Base-by-base conservation (phyloP, 2,113 vertebrate species). In the Sakesphorus luctuosus region DNA sequence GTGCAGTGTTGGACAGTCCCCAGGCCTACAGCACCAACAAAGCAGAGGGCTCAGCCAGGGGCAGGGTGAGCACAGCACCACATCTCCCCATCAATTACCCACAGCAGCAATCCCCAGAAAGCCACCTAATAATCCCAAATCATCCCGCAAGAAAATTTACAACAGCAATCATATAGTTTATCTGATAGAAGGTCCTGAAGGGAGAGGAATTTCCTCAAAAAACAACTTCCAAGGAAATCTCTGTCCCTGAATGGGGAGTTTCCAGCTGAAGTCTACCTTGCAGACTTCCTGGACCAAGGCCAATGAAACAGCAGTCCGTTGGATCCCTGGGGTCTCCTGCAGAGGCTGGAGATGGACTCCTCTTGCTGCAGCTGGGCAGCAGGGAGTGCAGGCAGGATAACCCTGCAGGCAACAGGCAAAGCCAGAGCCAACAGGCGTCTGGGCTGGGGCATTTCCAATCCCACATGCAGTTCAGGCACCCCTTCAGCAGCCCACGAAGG, bases 291-390 rank as follows among this genome's bases (percentile, higher is more conserved):
- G n/a, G 33, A 59, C 21, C 19, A 56, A 61, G 53, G 46, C 59
- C 43, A 68, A 80, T 49, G 50, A 50, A 76, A 31, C 35, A 14
- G 6, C 0, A 0, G 29, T 5, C 29, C 0, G 0, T n/a, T 63
- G 43, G n/a, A 38, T 46, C 19, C 38, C 28, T 11, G 68, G 46
- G 16, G 5, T 56, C 12, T 40, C 44, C 46, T 47, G 59, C 2
- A 1, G 0, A 59, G 82, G 43, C 33, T 33, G 73, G 12, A 62
- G 29, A 17, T 25, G 6, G 4, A 8, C 59, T 12, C 38, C 28
- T 89, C 50, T 67, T 35, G 35, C 33, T 1, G 3, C 25, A 72
- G 55, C 25, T 50, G 1, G 0, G 35, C 61, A 55, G 33, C 1
- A 1, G 21, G 56, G 23, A 85, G 29, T 0, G 0, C 0, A 8